These are phyloP conservation scores for Apodemia duryi DNA, from an alignment of 2,888 invertebrate species.

Conservation along the genomic window DNA sequence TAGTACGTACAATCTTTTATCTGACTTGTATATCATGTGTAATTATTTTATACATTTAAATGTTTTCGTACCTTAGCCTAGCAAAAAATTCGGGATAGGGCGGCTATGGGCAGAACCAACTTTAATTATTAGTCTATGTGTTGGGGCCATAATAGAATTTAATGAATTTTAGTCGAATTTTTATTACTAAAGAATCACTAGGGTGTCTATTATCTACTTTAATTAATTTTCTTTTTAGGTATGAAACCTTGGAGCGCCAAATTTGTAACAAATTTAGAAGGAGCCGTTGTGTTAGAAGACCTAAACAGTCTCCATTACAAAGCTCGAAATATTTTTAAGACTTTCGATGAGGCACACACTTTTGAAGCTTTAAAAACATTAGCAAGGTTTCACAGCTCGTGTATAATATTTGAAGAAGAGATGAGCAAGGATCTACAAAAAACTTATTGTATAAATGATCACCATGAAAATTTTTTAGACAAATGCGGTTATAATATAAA, in stretches of 20 bases:
- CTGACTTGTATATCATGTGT: no score
- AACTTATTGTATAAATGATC: constrained; percentile 48
- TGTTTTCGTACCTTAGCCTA: no score
- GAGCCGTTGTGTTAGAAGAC: constrained; percentile 66
- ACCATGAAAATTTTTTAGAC: constrained; percentile 43
- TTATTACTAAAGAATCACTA: no score
- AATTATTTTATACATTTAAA: no score
- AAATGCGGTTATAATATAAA: constrained; percentile 47
- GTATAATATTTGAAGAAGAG: constrained; percentile 71
- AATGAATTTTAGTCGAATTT: no score
- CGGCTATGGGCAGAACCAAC: no score
- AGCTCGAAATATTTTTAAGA: constrained; percentile 49
- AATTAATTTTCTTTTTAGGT: constrained; percentile 38
- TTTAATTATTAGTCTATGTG: no score
- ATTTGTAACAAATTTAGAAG: constrained; percentile 45
- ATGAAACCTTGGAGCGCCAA: constrained; percentile 56
- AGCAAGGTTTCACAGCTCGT: constrained; percentile 72
- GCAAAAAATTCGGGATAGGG: no score
- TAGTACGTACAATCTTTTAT: no score
- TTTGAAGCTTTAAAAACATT: constrained; percentile 62
- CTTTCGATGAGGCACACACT: constrained; percentile 69
- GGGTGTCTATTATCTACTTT: neutral
- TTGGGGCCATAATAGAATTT: no score
- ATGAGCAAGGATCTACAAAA: constrained; percentile 45
- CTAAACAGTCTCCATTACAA: constrained; percentile 51